Evolutionary conservation across 2,113 vertebrate species (phyloP).

Genomic region (Phodopus roborovskii): DNA sequence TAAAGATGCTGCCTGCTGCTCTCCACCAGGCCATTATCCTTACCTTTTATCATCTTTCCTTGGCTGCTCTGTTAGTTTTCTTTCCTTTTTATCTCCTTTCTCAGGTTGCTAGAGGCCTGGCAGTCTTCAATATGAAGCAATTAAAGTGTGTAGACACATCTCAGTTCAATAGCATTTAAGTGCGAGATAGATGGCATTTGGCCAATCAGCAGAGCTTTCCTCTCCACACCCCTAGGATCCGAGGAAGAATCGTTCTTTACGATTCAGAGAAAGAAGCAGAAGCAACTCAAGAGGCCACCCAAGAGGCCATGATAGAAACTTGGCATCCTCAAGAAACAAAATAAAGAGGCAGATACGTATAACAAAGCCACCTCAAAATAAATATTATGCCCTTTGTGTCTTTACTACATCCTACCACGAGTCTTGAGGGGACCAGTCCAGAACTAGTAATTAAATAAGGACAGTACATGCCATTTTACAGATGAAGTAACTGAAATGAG

Average conservation of each 20-base stretch:
- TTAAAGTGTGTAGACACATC: conserved; percentile 57
- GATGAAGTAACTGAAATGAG: conserved; percentile 53
- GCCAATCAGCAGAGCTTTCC: not conserved
- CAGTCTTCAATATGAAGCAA: conserved; percentile 39
- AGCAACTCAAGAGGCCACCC: conserved; percentile 42
- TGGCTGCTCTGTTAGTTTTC: conserved; percentile 67
- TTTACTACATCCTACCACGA: conserved; percentile 3
- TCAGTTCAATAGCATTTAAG: not conserved
- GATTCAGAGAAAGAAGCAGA: conserved; percentile 54
- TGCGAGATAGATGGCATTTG: conserved; percentile 18
- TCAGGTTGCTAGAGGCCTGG: conserved; percentile 37
- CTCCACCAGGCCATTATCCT: conserved; percentile 57
- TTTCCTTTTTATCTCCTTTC: conserved; percentile 69
- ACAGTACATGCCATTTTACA: conserved; percentile 38
- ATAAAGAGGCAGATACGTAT: conserved; percentile 39
- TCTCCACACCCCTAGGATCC: not conserved
- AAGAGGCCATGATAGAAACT: conserved; percentile 52
- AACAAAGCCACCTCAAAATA: conserved; percentile 62
- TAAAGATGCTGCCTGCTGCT: conserved; percentile 60
- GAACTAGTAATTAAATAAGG: conserved; percentile 60
- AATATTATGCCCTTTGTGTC: conserved; percentile 34
- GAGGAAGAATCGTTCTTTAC: not conserved
- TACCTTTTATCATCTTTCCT: conserved; percentile 66
- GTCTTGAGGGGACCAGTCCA: conserved; percentile 25
- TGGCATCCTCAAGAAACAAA: conserved; percentile 53